Conservation (phyloP, 2,113 vertebrate species). For the Girardinichthys multiradiatus region DNA sequence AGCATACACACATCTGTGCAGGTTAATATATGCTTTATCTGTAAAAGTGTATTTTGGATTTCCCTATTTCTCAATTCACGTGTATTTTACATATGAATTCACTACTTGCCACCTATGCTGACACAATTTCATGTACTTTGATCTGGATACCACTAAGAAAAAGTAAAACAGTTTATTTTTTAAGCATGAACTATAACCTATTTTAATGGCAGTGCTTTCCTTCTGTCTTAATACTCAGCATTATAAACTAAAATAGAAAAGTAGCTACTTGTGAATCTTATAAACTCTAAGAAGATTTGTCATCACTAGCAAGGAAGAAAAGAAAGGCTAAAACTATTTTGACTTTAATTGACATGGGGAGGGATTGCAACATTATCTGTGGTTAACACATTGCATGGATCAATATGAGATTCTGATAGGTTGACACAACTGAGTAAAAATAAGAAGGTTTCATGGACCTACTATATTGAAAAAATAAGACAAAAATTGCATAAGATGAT, state of each 20-base stretch:
- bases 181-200: background rate
- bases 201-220: background rate
- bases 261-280: background rate
- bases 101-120: slow-evolving; percentile 11
- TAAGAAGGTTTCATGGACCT: no score
- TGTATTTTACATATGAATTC: slow-evolving; percentile 23
- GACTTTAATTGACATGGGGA: background rate
- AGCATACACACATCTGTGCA: background rate
- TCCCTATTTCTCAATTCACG: slow-evolving; percentile 8
- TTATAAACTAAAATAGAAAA: background rate
- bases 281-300: background rate
- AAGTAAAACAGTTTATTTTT: background rate
- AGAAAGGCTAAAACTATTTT: background rate
- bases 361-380: background rate
- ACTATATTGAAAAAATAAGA: no score
- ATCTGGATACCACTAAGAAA: background rate
- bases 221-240: background rate
- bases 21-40: slow-evolving; percentile 9
- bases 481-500: no score
- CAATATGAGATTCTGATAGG: no score
- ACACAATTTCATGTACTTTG: background rate
- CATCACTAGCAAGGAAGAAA: background rate
- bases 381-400: background rate
- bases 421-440: no score
- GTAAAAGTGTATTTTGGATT: background rate